Conservation (phyloP, 2,113 vertebrate species). For the Lynx canadensis region DNA sequence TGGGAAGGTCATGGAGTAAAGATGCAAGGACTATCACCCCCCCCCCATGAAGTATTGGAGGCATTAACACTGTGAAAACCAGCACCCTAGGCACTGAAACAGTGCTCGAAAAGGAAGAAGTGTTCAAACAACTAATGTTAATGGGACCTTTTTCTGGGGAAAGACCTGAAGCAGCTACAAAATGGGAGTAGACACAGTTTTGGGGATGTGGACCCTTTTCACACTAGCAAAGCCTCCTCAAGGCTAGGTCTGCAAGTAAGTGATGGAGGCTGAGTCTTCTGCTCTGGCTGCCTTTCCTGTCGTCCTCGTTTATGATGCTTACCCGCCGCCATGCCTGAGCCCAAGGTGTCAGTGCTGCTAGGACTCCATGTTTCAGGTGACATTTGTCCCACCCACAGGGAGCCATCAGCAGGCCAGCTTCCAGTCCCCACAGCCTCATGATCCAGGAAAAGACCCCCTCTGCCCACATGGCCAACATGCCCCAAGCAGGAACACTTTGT, state of each 20-base stretch:
- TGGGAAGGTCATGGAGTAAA: not conserved
- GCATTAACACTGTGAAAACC: accelerated
- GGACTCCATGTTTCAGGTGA: not conserved
- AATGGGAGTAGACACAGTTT: too few species aligned
- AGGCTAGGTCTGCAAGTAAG: not conserved
- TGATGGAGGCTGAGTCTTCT: accelerated
- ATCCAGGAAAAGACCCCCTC: accelerated
- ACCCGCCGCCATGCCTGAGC: not conserved
- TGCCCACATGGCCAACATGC: accelerated
- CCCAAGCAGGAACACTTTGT: not conserved
- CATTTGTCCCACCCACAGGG: not conserved
- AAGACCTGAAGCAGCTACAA: not conserved
- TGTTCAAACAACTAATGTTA: not conserved
- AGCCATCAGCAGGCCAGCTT: not conserved
- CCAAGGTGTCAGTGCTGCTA: accelerated
- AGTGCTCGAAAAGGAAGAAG: not conserved
- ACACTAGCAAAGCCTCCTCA: not conserved
- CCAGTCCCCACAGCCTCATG: accelerated
- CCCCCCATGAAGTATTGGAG: not conserved
- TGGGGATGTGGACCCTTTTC: too few species aligned
- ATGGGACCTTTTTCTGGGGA: not conserved
- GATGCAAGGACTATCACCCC: too few species aligned
- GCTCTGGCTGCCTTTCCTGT: not conserved
- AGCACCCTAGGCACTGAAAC: too few species aligned
- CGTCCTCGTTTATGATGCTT: too few species aligned